A percentile compares a stretch with the other conserved stretches of the same genome.
Conservation (phyloP, 1,140 invertebrate species). For the Drosophila grimshawi region DNA sequence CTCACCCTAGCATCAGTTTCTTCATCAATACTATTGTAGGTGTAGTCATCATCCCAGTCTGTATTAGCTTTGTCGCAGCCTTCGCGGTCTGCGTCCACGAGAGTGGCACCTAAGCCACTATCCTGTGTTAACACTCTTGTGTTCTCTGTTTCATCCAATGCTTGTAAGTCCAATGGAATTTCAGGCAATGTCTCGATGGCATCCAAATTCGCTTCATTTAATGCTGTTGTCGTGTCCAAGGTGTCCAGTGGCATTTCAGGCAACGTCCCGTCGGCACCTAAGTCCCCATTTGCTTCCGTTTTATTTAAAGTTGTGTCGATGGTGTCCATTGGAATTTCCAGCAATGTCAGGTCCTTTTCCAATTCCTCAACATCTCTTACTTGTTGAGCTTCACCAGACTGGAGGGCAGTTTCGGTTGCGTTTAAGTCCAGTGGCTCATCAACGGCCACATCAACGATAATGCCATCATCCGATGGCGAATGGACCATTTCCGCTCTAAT, state of each 20-base stretch:
- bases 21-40: slow-evolving; percentile 28
- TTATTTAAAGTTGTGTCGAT: not conserved
- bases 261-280: not conserved
- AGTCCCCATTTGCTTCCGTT: too few species aligned
- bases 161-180: not conserved
- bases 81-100: not conserved
- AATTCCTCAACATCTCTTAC: not conserved
- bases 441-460: slow-evolving; percentile 5
- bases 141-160: not conserved
- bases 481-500: slow-evolving; percentile 5
- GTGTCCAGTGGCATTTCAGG: not conserved
- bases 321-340: not conserved
- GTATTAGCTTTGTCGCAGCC: slow-evolving; percentile 1
- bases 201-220: not conserved
- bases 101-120: not conserved
- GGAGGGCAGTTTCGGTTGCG: not conserved
- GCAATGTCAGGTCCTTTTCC: not conserved
- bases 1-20: slow-evolving; percentile 34
- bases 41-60: slow-evolving; percentile 1
- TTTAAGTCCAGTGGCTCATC: not conserved
- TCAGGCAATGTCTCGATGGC: not conserved
- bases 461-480: slow-evolving; percentile 19
- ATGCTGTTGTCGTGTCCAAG: not conserved
- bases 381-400: slow-evolving; percentile 10
- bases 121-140: not conserved